Evolutionary conservation across 2,888 invertebrate genomes (phyloP).

Genomic region (Mycalesis mineus): DNA sequence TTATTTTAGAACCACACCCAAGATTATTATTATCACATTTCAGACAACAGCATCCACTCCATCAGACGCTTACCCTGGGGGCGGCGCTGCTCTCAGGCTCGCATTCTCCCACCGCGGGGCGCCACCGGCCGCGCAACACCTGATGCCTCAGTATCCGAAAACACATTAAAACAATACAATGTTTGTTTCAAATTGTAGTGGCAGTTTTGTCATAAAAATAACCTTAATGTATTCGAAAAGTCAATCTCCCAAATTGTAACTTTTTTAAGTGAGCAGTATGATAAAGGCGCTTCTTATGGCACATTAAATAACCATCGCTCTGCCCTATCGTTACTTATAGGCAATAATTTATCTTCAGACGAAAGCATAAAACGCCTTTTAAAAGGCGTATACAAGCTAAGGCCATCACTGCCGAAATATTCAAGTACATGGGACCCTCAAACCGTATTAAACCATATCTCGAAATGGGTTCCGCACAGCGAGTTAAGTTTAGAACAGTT

Average conservation of each 20-base stretch:
- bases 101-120: too few species aligned
- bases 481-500: constrained; percentile 15
- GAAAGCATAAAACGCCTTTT: constrained; percentile 21
- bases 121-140: too few species aligned
- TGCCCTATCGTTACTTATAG: constrained; percentile 26
- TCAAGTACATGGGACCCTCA: constrained; percentile 35
- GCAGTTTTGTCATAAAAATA: neutral
- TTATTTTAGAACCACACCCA: too few species aligned
- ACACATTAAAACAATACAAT: constrained; percentile 23
- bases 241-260: constrained; percentile 1
- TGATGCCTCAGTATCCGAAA: constrained; percentile 26
- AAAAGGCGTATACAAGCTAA: constrained; percentile 31
- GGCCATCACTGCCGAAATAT: constrained; percentile 34
- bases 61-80: too few species aligned
- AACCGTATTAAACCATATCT: constrained; percentile 28
- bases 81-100: too few species aligned
- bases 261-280: constrained; percentile 22
- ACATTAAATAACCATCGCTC: constrained; percentile 28
- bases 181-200: constrained; percentile 24
- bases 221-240: constrained; percentile 14
- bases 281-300: constrained; percentile 25
- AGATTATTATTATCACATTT: too few species aligned
- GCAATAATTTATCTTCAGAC: constrained; percentile 29
- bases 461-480: constrained; percentile 27
- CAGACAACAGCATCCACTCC: too few species aligned